Evolutionary conservation across 2,888 invertebrate species (phyloP), one percentile per base, ranked within the genome.

Genomic region (Stegophylla sp.): DNA sequence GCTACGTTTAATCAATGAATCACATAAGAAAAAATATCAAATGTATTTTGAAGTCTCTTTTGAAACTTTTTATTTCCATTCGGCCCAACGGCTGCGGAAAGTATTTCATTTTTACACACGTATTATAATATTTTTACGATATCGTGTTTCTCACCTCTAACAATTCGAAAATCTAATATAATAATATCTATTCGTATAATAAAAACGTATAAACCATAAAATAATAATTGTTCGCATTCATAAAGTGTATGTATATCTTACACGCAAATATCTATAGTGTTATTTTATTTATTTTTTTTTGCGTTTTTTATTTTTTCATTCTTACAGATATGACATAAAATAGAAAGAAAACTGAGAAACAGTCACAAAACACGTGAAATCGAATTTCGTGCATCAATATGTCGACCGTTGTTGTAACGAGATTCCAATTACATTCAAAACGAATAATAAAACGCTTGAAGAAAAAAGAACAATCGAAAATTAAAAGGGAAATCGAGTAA

Each of bases 401-500:
- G 41, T 61, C 45, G 41, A 51, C 51, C 26, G 61, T 79, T 45
- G 48, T 79, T 48, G 15, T 71, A 71, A 79, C 71, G 59, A 71
- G 79, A 71, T 79, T 69, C 69, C 79, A 79, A 79, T 79, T 79
- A 71, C 69, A 63, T 79, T 71, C n/a, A 79, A 71, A 79, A 79
- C 79, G 71, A 61, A 77, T 71, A 61, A 77, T 71, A 71, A 13
- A 71, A 79, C 69, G 79, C 34, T 71, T 61, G 71, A 69, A 9
- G 67, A 23, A 79, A 79, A 79, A 71, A 71, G 69, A 79, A 79
- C 79, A 79, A 79, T 79, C 69, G 61, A 61, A 79, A 79, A 79
- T 79, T 79, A 79, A 79, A 79, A 79, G 79, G 79, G 79, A 79
- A 79, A 79, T 79, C 79, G 79, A 69, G 63, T 51, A 61, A 63